phyloP scores from a whole-genome alignment of 2,113 vertebrate species.

The Spermophilus dauricus region DNA sequence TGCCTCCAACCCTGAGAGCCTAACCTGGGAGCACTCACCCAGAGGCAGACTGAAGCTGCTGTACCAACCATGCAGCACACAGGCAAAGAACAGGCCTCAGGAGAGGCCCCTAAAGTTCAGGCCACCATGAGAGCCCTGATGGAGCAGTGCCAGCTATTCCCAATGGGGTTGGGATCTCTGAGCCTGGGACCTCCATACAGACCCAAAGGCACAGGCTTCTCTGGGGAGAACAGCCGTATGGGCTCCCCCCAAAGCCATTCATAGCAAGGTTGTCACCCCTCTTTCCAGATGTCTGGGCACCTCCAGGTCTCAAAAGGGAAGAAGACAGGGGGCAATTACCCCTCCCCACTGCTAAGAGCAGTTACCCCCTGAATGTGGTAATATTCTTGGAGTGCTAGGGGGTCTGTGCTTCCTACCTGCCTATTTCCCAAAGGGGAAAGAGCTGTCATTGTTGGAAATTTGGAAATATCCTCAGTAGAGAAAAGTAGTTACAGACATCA shows the following conservation, averaged over 20 bases:
- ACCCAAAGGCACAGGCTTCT: not conserved
- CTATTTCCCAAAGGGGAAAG: not conserved
- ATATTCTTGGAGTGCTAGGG: not conserved
- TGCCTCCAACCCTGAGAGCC: not conserved
- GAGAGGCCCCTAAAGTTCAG: not conserved
- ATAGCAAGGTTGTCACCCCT: not conserved
- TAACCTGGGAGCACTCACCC: not conserved
- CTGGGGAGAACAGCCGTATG: not conserved
- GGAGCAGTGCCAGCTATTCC: not conserved
- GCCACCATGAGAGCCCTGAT: not conserved
- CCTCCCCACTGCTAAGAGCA: not conserved
- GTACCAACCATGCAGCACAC: not conserved
- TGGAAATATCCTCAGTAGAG: conserved; percentile 1
- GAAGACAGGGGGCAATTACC: not conserved
- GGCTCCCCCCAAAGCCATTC: not conserved
- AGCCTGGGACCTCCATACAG: not conserved
- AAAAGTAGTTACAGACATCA: not conserved
- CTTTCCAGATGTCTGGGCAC: not conserved
- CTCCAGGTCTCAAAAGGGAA: not conserved
- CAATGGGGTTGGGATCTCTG: not conserved
- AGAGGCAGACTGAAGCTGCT: not conserved
- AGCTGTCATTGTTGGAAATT: not conserved
- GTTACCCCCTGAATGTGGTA: not conserved
- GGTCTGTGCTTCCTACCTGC: not conserved
- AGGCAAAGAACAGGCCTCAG: not conserved